phyloP scores from a whole-genome alignment of 2,888 invertebrate species.

The Apoda limacodes region DNA sequence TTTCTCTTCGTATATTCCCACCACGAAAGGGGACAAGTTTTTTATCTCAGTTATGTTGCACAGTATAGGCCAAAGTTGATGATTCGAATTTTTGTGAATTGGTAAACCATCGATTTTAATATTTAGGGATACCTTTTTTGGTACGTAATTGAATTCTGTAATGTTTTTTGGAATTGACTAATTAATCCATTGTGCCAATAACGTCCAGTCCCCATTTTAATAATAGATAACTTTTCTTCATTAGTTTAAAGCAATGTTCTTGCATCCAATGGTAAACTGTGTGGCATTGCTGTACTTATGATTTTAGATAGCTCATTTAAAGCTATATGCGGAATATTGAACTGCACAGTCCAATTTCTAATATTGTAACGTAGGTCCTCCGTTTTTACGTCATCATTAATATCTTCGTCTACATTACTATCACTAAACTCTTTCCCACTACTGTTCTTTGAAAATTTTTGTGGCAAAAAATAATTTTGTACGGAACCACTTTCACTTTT shows the following conservation, averaged over 20 bases:
- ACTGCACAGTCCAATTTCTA: too few species aligned
- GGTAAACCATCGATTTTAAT: slow-evolving; percentile 4
- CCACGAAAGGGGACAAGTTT: background rate
- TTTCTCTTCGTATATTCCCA: slow-evolving; percentile 2
- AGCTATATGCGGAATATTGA: too few species aligned
- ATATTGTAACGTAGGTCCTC: too few species aligned
- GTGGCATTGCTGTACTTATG: background rate
- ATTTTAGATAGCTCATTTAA: too few species aligned
- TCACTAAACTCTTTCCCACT: too few species aligned
- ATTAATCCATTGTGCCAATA: too few species aligned
- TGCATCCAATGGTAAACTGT: background rate
- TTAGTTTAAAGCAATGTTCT: background rate
- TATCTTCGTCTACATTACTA: too few species aligned
- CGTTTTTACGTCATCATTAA: too few species aligned
- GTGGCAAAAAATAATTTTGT: too few species aligned
- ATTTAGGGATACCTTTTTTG: background rate
- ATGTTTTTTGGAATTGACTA: background rate
- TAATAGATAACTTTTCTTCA: background rate
- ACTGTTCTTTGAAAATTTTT: too few species aligned
- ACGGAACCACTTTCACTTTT: too few species aligned
- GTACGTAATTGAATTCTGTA: background rate
- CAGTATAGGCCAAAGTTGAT: slow-evolving; percentile 4
- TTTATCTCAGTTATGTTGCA: slow-evolving; percentile 1
- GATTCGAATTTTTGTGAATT: slow-evolving; percentile 1
- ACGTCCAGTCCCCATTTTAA: too few species aligned